phyloP scores from a whole-genome alignment of 2,797 vertebrate genomes.

The Numenius phaeopus region DNA sequence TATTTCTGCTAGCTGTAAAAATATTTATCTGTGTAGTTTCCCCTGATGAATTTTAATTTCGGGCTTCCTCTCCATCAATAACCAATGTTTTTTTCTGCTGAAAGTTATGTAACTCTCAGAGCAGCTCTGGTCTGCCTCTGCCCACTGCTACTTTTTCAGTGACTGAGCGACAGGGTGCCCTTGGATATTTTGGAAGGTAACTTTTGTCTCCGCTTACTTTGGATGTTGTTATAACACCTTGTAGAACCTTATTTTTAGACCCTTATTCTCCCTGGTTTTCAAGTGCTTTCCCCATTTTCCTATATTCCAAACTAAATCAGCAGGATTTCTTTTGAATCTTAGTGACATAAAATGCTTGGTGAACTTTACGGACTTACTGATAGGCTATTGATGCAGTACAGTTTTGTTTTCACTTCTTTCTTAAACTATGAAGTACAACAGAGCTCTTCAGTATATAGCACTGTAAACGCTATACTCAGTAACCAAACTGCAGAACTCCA shows the following conservation, averaged over 20 bases:
- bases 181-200: constrained; percentile 67
- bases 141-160: constrained; percentile 57
- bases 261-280: not conserved
- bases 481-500: not conserved
- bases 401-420: not conserved
- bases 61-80: constrained; percentile 25
- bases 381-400: not conserved
- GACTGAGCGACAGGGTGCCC: constrained; percentile 32
- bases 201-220: constrained; percentile 7
- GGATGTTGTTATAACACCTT: not conserved
- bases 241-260: constrained; percentile 37
- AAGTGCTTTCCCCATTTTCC: not conserved
- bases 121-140: constrained; percentile 64
- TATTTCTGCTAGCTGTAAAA: constrained; percentile 9
- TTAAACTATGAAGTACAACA: no score
- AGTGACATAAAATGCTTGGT: not conserved
- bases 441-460: not conserved
- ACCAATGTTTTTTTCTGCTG: constrained; percentile 41
- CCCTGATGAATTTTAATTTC: not conserved
- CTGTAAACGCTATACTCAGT: not conserved
- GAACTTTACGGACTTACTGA: not conserved
- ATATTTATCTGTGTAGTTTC: not conserved
- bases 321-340: not conserved
- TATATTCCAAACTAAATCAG: not conserved
- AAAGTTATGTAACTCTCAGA: constrained; percentile 61